Evolutionary conservation across 2,113 vertebrate genomes (phyloP).

Genomic region (Hippocampus mohnikei): DNA sequence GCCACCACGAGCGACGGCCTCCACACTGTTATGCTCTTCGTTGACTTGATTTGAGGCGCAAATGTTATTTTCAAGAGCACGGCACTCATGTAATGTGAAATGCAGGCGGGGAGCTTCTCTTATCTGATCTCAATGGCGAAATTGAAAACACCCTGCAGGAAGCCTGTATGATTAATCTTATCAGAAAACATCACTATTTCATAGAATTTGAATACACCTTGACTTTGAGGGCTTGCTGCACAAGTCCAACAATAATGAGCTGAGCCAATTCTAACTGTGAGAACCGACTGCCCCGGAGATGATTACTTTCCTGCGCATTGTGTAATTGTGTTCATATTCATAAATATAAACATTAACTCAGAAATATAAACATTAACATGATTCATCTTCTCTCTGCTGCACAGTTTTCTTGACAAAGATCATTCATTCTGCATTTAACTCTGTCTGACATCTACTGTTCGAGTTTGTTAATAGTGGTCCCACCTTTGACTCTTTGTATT

Average conservation of each 20-base stretch:
- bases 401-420: constrained; percentile 36
- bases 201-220: constrained; percentile 26
- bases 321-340: constrained; percentile 41
- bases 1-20: constrained; percentile 12
- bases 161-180: constrained; percentile 26
- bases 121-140: constrained; percentile 10
- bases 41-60: constrained; percentile 38
- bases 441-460: not conserved
- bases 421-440: constrained; percentile 22
- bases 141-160: constrained; percentile 7
- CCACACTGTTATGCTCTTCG: constrained; percentile 28
- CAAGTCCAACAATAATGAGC: constrained; percentile 37
- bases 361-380: constrained; percentile 24
- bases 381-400: constrained; percentile 22
- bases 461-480: constrained; percentile 12
- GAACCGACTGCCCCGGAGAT: constrained; percentile 35
- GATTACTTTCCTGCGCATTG: constrained; percentile 40
- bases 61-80: constrained; percentile 24
- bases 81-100: constrained; percentile 4
- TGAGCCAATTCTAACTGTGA: constrained; percentile 26
- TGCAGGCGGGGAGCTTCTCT: not conserved
- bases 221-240: constrained; percentile 26
- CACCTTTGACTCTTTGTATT: not conserved
- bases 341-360: constrained; percentile 6
- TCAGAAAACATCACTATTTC: constrained; percentile 35